Conservation (phyloP, 2,113 vertebrate genomes). For the Lipotes vexillifer region DNA sequence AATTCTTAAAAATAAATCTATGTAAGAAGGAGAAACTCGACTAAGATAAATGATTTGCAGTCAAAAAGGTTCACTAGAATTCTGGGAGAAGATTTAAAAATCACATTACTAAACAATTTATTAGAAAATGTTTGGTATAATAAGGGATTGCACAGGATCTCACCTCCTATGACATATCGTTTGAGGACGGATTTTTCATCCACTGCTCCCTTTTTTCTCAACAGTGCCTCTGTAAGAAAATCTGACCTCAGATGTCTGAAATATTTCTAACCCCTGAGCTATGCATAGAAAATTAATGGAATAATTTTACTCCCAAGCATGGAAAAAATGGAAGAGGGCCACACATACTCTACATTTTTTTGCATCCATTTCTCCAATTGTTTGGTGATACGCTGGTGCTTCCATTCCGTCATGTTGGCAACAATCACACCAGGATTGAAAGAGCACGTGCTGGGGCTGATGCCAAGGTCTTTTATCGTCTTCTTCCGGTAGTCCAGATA, state of each 20-base stretch:
- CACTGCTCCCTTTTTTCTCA: background rate
- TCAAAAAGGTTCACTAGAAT: background rate
- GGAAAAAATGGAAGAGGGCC: background rate
- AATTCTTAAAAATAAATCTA: background rate
- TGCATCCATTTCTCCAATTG: conserved; percentile 97
- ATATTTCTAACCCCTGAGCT: background rate
- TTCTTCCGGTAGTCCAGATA: conserved; percentile 96
- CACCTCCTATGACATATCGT: background rate
- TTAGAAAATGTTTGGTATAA: background rate
- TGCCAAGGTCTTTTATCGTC: conserved; percentile 90
- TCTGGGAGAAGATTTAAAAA: background rate
- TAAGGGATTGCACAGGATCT: background rate
- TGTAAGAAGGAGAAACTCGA: background rate
- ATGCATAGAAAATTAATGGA: background rate
- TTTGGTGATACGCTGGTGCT: conserved; percentile 92
- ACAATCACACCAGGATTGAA: conserved; percentile 98
- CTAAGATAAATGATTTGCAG: background rate
- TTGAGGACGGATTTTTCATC: background rate
- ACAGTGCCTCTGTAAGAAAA: background rate
- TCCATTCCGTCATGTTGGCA: conserved; percentile 93
- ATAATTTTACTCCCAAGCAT: background rate
- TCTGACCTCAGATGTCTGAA: background rate
- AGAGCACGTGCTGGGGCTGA: conserved; percentile 93
- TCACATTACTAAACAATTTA: background rate
- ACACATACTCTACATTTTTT: conserved; percentile 88